Evolutionary conservation across 1,140 invertebrate genomes (phyloP), one percentile per base, ranked within the genome.

Genomic region (Onthophagus taurus): DNA sequence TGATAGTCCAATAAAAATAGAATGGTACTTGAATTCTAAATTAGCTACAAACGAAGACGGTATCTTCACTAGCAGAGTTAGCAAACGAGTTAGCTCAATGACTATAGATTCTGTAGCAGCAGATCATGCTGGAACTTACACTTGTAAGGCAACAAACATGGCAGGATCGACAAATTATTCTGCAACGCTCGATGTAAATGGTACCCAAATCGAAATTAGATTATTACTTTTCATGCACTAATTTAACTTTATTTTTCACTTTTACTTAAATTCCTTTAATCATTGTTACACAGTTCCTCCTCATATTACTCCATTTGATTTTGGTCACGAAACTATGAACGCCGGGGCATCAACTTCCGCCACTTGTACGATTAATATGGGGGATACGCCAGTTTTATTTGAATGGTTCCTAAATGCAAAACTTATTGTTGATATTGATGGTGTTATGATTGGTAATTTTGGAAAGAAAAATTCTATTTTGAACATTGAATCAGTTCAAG

Each of bases 401-500:
- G 54, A 56, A 7, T 76, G 75, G 61, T 57, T 48, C 2, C 53
- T 62, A 13, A 58, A 62, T 30, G 52, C 49, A 3, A 48, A 44
- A 47, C 42, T 48, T 2, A 47, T 60, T 11, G 35, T 45, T 39
- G 21, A 46, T 13, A 20, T 45, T 7, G 48, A 50, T 52, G 51
- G 64, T 46, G 45, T 59, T 59, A 70, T 72, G 57, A 72, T 89
- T 56, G 69, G 75, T 45, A 74, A 83, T 77, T 78, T 77, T 61
- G 74, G 87, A 67, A 77, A 88, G 69, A 72, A 80, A 58, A 73
- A 81, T 53, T 87, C 81, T 54, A 77, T 82, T 50, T 66, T 90
- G 47, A 83, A 78, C 42, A 86, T 90, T 54, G 79, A 85, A 54
- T 77, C 77, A 47, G 81, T 84, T 12, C 72, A 75, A 44, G 81